Base-by-base conservation (phyloP, 2,888 invertebrate species). In the Tethea ocularis region DNA sequence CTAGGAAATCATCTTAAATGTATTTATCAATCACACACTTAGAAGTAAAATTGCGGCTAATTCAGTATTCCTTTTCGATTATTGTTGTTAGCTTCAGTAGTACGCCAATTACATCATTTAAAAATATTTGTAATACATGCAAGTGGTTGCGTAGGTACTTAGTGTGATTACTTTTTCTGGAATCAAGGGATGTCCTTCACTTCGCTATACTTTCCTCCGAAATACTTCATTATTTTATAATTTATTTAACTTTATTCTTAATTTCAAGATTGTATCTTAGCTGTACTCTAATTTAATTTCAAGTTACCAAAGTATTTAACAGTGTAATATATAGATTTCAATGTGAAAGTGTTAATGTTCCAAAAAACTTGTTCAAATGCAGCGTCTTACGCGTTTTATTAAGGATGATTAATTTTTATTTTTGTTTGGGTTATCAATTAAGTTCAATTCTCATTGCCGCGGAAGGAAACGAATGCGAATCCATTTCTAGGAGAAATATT, bases 271-370 rank as follows among this genome's bases (percentile, higher is more conserved):
- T 68, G 72, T 66, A 63, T 71, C 67, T 74, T 85, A 84, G 82
- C 74, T 80, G 70, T 84, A 84, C 78, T 80, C 64, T 83, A 83
- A 84, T 83, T 79, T 88, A 84, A 80, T 86, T 75, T 80, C 82
- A 81, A 86, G 89, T 89, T 89, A 91, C 90, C 90, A 91, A 91
- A 90, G 90, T 88, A 84, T 86, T 84, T 82, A 83, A 75, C 64
- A 63, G 67, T 73, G 60, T 73, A 62, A 71, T 66, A 60, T 71
- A 68, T 79, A 72, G 67, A 71, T 53, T 53, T 24, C 17, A 53
- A 56, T n/a, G 46, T 56, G 46, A 51, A n/a, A 46, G 17, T 20
- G 46, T 29, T 29, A 15, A 51, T n/a, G 57, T 56, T 57, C 59
- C 60, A 60, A 63, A 64, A 38, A 46, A 24, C 59, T 58, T 57